A percentile compares a stretch with the other conserved stretches of the same genome.
Evolutionary conservation across 2,113 vertebrate species (phyloP).

Genomic region (Macaca nemestrina): DNA sequence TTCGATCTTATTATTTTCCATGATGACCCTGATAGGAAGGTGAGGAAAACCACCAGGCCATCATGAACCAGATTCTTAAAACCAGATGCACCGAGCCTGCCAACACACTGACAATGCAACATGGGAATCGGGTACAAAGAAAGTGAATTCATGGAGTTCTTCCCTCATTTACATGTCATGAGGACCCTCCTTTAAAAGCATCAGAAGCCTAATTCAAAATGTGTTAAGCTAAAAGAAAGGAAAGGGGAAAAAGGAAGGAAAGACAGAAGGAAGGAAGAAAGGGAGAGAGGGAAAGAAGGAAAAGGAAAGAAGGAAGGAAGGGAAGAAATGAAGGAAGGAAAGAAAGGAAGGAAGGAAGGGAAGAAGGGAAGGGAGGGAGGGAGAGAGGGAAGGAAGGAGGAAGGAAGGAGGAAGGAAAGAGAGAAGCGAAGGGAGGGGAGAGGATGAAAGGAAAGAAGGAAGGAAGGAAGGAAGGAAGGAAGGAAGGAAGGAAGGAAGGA

Average conservation of each 20-base stretch:
- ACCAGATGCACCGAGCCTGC: background rate
- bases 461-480: too few species aligned
- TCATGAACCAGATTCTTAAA: constrained; percentile 14
- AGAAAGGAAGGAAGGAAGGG: too few species aligned
- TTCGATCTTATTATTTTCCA: background rate
- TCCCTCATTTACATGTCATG: background rate
- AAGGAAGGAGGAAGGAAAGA: too few species aligned
- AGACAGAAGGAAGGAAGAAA: too few species aligned
- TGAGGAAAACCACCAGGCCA: background rate
- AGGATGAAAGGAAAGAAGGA: accelerated
- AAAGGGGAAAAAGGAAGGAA: too few species aligned
- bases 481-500: accelerated
- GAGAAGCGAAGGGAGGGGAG: accelerated
- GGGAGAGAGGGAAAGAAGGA: too few species aligned
- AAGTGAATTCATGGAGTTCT: background rate
- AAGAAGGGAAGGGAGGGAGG: too few species aligned
- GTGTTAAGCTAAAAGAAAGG: background rate
- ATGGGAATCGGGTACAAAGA: background rate
- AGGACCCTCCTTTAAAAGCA: background rate
- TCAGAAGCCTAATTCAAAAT: background rate
- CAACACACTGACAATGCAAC: background rate
- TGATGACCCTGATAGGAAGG: background rate
- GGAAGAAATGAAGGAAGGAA: too few species aligned
- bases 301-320: too few species aligned
- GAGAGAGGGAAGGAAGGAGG: too few species aligned